Conservation (phyloP, 2,113 vertebrate species). For the Xiphophorus couchianus region DNA sequence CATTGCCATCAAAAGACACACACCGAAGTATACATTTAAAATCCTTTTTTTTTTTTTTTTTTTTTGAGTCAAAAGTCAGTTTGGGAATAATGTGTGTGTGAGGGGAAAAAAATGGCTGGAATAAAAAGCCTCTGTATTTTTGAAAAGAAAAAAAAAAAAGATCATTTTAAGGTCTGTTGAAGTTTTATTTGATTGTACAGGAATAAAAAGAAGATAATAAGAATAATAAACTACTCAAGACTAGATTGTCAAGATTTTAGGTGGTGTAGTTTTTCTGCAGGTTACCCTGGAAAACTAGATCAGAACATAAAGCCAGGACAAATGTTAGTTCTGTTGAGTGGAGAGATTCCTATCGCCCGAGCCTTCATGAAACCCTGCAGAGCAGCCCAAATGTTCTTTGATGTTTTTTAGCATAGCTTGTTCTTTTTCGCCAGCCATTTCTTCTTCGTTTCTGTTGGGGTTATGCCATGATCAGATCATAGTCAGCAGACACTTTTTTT, state of each 20-base stretch:
- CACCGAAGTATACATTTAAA: constrained; percentile 82
- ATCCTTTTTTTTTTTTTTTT: constrained; percentile 33
- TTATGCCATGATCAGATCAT: constrained; percentile 49
- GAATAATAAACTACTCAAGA: constrained; percentile 76
- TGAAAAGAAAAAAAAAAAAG: constrained; percentile 73
- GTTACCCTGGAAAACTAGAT: constrained; percentile 73
- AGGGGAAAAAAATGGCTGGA: constrained; percentile 69
- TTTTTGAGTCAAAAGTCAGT: constrained; percentile 73
- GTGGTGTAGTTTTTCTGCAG: constrained; percentile 93
- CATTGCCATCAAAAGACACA: constrained; percentile 47
- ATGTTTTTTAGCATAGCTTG: constrained; percentile 42
- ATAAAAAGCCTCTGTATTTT: constrained; percentile 81
- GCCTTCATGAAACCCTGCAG: constrained; percentile 39
- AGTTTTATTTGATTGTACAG: constrained; percentile 85
- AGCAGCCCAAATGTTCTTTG: constrained; percentile 38
- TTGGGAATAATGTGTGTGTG: constrained; percentile 54
- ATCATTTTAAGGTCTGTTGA: constrained; percentile 70
- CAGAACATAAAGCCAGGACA: constrained; percentile 43
- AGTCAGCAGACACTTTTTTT: constrained; percentile 33
- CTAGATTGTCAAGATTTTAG: constrained; percentile 86
- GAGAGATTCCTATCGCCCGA: constrained; percentile 30
- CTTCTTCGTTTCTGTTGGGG: constrained; percentile 33
- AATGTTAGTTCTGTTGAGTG: constrained; percentile 37
- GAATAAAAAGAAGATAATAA: constrained; percentile 64
- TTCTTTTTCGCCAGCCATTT: constrained; percentile 38